Percentiles rank a stretch among this genome's conserved stretches.
Conservation (phyloP, 2,113 vertebrate species). For the Cyprinodon tularosa region DNA sequence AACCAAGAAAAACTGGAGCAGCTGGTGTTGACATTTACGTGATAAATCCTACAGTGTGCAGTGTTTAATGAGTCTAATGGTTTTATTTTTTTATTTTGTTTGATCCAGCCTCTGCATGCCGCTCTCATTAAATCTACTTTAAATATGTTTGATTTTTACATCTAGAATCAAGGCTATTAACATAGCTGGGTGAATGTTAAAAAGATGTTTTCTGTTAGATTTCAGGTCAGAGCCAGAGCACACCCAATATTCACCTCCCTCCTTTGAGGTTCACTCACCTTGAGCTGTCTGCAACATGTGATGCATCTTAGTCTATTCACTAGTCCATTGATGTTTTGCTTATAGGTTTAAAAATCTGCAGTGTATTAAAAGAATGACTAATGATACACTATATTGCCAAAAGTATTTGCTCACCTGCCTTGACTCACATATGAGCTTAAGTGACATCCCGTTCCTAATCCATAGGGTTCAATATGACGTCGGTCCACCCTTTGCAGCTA, state of each 20-base stretch:
- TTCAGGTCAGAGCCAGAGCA: conserved; percentile 31
- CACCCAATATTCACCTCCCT: conserved; percentile 37
- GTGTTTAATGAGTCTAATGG: conserved; percentile 12
- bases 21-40: conserved; percentile 24
- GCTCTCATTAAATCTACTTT: conserved; percentile 28
- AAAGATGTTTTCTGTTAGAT: conserved; percentile 12
- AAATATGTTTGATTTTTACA: conserved; percentile 7
- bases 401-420: no score
- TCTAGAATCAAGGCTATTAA: not conserved
- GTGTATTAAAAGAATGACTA: no score
- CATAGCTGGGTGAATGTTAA: conserved; percentile 7
- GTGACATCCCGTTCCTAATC: no score
- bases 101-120: conserved; percentile 5
- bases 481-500: no score
- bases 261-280: conserved; percentile 26
- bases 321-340: not conserved
- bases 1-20: not conserved
- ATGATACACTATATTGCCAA: no score
- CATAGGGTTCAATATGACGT: no score
- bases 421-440: no score
- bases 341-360: no score
- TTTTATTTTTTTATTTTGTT: conserved; percentile 8
- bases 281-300: conserved; percentile 2
- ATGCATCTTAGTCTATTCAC: not conserved
- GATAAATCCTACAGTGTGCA: conserved; percentile 5